phyloP scores from a whole-genome alignment of 2,888 invertebrate species.

The Acrocyrtus sp. region DNA sequence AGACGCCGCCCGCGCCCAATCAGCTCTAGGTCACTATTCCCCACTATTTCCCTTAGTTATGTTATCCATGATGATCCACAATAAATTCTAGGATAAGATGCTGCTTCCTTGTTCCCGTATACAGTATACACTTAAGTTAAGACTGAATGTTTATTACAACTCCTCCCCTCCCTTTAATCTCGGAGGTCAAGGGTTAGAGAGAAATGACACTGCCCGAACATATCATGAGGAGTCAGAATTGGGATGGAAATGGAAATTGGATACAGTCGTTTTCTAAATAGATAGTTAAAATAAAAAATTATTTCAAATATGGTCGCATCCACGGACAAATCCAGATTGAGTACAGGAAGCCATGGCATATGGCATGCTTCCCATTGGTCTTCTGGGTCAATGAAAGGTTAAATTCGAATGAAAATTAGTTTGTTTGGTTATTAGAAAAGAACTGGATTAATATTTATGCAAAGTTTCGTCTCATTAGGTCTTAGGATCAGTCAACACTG shows the following conservation, averaged over 20 bases:
- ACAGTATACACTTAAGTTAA: slow-evolving; percentile 5
- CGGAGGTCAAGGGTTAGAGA: slow-evolving; percentile 1
- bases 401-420: neutral
- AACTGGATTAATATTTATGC: too few species aligned
- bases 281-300: neutral
- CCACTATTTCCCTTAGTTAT: too few species aligned
- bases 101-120: too few species aligned
- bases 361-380: neutral
- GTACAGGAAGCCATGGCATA: neutral
- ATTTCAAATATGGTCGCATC: slow-evolving; percentile 2
- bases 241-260: too few species aligned
- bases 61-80: too few species aligned
- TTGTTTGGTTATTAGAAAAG: too few species aligned
- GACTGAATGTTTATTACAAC: neutral
- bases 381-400: neutral
- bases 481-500: too few species aligned
- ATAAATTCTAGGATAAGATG: too few species aligned
- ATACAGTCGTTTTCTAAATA: neutral
- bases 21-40: slow-evolving; percentile 5
- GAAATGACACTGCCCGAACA: too few species aligned
- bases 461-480: too few species aligned
- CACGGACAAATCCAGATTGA: slow-evolving; percentile 9
- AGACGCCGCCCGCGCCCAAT: neutral
- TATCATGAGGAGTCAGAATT: too few species aligned
- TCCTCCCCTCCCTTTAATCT: neutral